Conservation (phyloP, 2,888 invertebrate species). For the Lochmaea crataegi region DNA sequence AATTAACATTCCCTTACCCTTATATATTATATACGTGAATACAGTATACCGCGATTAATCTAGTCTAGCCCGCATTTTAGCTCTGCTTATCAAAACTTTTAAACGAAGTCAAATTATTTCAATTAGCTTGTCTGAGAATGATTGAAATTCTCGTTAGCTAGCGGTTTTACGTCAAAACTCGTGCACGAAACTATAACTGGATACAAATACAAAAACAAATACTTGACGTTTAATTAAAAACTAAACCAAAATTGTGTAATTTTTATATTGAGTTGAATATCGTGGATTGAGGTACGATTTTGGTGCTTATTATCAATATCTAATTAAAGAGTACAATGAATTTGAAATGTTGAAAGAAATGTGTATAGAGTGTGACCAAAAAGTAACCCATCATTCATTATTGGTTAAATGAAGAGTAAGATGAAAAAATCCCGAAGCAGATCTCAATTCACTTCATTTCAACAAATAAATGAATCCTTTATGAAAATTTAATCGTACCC, state of each 20-base stretch:
- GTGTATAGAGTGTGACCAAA: too few species aligned
- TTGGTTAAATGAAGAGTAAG: too few species aligned
- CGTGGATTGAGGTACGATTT: too few species aligned
- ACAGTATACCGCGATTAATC: constrained; percentile 25
- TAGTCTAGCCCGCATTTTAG: constrained; percentile 33
- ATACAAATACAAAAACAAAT: constrained; percentile 20
- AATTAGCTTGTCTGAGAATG: constrained; percentile 30
- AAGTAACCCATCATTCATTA: too few species aligned
- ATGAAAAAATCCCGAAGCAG: too few species aligned
- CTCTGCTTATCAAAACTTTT: constrained; percentile 37
- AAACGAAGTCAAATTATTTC: constrained; percentile 36
- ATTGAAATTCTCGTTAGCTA: constrained; percentile 27
- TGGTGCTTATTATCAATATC: too few species aligned
- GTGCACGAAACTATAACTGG: constrained; percentile 24
- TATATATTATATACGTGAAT: constrained; percentile 11
- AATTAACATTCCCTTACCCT: constrained; percentile 24
- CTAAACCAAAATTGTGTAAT: neutral
- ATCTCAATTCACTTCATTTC: too few species aligned
- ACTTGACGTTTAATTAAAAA: constrained; percentile 11
- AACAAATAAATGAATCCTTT: too few species aligned
- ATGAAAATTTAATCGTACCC: too few species aligned
- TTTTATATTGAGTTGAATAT: too few species aligned
- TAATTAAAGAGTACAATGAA: too few species aligned
- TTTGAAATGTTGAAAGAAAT: too few species aligned
- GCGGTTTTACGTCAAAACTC: constrained; percentile 26